A percentile compares a stretch with the other conserved stretches of the same genome.
Conservation (phyloP, 2,113 vertebrate genomes). For the Eulemur macaco region DNA sequence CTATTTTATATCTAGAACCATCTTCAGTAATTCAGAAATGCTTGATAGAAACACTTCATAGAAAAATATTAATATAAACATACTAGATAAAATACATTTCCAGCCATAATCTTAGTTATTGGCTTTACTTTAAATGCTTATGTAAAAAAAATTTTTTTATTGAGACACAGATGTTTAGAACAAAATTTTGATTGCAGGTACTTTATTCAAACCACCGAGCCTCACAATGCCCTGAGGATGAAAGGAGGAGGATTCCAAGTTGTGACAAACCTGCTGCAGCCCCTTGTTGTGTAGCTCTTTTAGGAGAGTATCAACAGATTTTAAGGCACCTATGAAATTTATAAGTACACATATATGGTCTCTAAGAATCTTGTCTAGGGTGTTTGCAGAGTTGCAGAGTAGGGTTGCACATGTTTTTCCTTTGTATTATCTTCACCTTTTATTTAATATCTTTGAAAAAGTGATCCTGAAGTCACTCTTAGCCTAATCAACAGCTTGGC, state of each 20-base stretch:
- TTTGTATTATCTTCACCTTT: not conserved
- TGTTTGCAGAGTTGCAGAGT: not conserved
- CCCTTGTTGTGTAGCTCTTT: not conserved
- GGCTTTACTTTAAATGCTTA: slow-evolving; percentile 26
- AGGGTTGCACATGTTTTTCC: not conserved
- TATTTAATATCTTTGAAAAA: slow-evolving; percentile 18
- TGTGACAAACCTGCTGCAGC: too few species aligned
- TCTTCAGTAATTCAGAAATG: not conserved
- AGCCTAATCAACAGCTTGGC: not conserved
- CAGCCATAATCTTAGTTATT: not conserved
- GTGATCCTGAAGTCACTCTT: not conserved
- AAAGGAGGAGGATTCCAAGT: not conserved
- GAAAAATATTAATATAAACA: not conserved
- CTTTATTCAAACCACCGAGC: not conserved
- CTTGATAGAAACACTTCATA: not conserved
- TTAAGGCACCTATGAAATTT: not conserved
- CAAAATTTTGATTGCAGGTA: not conserved
- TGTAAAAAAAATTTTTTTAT: not conserved
- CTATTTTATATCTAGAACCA: not conserved
- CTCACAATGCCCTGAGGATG: not conserved
- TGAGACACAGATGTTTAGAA: not conserved
- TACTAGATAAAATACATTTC: not conserved
- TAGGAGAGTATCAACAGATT: not conserved
- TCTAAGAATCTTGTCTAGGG: not conserved
- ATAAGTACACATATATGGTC: not conserved